phyloP scores from a whole-genome alignment of 1,140 invertebrate species.

The Aphelinus atriplicis region DNA sequence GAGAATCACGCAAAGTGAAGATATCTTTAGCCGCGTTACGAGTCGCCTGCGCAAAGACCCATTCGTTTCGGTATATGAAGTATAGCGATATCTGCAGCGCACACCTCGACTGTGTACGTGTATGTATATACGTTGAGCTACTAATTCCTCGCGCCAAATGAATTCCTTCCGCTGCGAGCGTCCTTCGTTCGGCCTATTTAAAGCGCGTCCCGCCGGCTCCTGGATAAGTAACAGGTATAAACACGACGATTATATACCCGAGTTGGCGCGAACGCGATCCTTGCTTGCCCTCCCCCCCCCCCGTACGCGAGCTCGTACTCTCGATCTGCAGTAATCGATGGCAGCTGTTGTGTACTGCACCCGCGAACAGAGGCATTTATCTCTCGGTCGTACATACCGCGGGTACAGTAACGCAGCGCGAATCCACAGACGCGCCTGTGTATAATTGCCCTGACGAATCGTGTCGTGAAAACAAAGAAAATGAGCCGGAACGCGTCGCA shows the following conservation, averaged over 20 bases:
- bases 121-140: not conserved
- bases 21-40: slow-evolving; percentile 31
- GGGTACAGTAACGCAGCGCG: slow-evolving; percentile 45
- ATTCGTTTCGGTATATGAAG: slow-evolving; percentile 19
- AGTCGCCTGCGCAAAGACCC: not conserved
- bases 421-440: slow-evolving; percentile 58
- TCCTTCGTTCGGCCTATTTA: slow-evolving; percentile 46
- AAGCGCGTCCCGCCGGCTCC: slow-evolving; percentile 45
- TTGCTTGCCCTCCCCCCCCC: slow-evolving; percentile 41
- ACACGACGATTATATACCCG: slow-evolving; percentile 45
- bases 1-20: slow-evolving; percentile 36
- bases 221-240: slow-evolving; percentile 54
- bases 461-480: slow-evolving; percentile 44
- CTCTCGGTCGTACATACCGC: slow-evolving; percentile 38
- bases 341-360: slow-evolving; percentile 44
- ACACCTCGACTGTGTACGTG: not conserved
- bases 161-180: slow-evolving; percentile 45
- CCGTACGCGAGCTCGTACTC: slow-evolving; percentile 33
- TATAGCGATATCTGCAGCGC: slow-evolving; percentile 17
- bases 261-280: slow-evolving; percentile 42
- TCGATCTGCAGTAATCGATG: slow-evolving; percentile 51
- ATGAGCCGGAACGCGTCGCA: not conserved
- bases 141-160: slow-evolving; percentile 45
- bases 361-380: slow-evolving; percentile 44
- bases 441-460: slow-evolving; percentile 60